Base-by-base conservation (phyloP, 2,888 invertebrate species). In the Cactoblastis cactorum region DNA sequence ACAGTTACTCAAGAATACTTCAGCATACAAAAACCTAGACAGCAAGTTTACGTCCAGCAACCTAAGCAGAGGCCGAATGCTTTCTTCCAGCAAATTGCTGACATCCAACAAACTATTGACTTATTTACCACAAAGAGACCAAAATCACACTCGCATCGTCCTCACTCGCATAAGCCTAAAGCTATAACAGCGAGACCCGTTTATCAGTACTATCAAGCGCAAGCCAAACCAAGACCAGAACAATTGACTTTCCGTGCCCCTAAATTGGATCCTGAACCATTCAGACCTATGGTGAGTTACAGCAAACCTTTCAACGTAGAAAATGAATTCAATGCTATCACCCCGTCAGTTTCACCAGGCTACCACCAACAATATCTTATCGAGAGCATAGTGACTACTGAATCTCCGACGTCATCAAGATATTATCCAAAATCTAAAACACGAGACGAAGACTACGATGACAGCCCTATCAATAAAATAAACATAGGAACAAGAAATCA, bases 141-240 rank as follows among this genome's bases (percentile, higher is more conserved):
- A 12, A 90, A 91, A 54, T 58, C 83, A 4, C 80, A 90, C 53
- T 74, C 80, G 11, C 80, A 80, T 52, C 74, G 84, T 55, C 74
- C 75, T 15, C 78, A 83, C 52, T 64, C 71, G 17, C 84, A 82
- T 64, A 86, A 91, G 67, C 84, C 90, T 5, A 91, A 91, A 67
- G 79, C 91, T 9, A 78, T 83, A 12, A 80, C 91, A 47, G 73
- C 91, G 0, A 91, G 92, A 67, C 93, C 94, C 0, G 80, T 85
- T 2, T 95, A 94, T 69, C 94, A 95, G 69, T 95, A 93, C 71
- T 95, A 93, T 67, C 93, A 95, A 69, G 91, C 92, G 67, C 93
- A 95, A 69, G 91, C 92, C 0, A 90, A 92, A 8, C 77, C 76
- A 18, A 80, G 88, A 56, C 88, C 83, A 6, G 90, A 90, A 34